Evolutionary conservation across 1,140 invertebrate species (phyloP).

Genomic region (Notospermus geniculatus): DNA sequence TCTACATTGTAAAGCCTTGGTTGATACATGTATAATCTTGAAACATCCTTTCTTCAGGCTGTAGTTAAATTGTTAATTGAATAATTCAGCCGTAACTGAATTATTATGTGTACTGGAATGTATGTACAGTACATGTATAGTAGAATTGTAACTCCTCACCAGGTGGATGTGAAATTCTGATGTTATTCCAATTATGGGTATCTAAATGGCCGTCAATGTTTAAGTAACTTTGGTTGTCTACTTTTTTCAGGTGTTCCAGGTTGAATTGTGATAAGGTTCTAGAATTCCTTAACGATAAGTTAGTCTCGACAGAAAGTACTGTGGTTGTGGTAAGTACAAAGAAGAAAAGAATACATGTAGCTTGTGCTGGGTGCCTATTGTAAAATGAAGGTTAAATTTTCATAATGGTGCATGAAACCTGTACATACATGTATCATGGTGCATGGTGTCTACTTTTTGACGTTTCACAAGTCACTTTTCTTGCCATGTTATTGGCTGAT

Average conservation of each 20-base stretch:
- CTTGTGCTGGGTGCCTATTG: background rate
- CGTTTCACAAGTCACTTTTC: background rate
- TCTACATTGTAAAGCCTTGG: too few species aligned
- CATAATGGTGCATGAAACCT: background rate
- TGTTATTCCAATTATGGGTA: too few species aligned
- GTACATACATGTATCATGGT: background rate
- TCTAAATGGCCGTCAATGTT: conserved; percentile 5
- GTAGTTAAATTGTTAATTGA: conserved; percentile 19
- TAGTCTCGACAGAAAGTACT: background rate
- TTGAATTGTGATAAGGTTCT: conserved; percentile 35
- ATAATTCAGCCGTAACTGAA: conserved; percentile 16
- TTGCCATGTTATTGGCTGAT: background rate
- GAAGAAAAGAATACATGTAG: too few species aligned
- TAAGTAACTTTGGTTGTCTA: conserved; percentile 16
- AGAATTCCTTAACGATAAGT: conserved; percentile 22
- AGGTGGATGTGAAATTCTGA: too few species aligned
- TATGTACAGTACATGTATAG: too few species aligned
- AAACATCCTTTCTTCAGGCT: background rate
- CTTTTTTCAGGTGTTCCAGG: conserved; percentile 24
- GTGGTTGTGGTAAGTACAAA: conserved; percentile 1
- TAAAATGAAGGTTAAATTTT: background rate
- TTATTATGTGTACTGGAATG: too few species aligned
- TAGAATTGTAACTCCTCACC: too few species aligned
- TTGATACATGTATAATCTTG: too few species aligned
- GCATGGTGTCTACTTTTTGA: background rate